Evolutionary conservation across 2,113 vertebrate species (phyloP).

Genomic region (Calidris pygmaea): DNA sequence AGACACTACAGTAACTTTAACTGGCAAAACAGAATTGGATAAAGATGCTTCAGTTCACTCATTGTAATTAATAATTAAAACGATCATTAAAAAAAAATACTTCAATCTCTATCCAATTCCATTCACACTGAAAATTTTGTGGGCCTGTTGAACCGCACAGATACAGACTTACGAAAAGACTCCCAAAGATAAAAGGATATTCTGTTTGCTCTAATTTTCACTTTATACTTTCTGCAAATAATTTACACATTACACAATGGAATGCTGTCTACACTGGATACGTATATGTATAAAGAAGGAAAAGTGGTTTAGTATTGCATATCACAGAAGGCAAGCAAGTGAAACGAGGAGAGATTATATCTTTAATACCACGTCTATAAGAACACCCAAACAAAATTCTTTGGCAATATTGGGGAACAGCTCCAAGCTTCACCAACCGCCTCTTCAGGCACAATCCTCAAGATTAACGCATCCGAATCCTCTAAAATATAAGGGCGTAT

Average conservation of each 20-base stretch:
- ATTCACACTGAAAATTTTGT: background rate
- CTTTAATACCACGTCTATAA: background rate
- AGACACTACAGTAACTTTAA: constrained; percentile 1
- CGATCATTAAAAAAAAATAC: background rate
- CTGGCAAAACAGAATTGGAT: background rate
- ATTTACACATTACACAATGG: background rate
- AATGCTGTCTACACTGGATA: background rate
- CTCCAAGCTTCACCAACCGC: background rate
- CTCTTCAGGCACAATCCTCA: background rate
- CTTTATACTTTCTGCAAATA: background rate
- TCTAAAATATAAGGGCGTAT: background rate
- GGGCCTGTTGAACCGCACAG: background rate
- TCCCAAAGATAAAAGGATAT: background rate
- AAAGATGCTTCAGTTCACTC: background rate
- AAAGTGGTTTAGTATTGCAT: constrained; percentile 13
- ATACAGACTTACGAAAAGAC: background rate
- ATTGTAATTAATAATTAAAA: constrained; percentile 16
- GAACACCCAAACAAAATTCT: constrained; percentile 32
- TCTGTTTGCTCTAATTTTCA: background rate
- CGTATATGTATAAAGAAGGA: background rate
- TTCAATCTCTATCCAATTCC: background rate
- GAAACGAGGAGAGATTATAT: background rate
- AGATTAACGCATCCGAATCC: background rate
- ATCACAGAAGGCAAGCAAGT: constrained; percentile 11
- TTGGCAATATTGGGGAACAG: background rate